phyloP scores from a whole-genome alignment of 1,140 invertebrate genomes.

The Lineus longissimus region DNA sequence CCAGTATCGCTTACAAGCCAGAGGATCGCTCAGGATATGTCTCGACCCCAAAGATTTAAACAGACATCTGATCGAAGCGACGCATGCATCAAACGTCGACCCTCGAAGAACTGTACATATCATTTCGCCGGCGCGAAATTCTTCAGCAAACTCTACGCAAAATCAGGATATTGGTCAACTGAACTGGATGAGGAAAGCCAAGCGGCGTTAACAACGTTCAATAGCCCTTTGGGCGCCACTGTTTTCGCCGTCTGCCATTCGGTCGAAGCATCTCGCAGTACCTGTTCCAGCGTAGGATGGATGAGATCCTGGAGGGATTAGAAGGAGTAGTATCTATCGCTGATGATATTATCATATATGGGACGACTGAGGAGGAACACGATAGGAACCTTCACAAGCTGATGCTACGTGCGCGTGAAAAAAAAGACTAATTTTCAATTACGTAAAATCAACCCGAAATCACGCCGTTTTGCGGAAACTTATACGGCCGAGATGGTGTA shows the following conservation, averaged over 20 bases:
- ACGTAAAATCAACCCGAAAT: slow-evolving; percentile 26
- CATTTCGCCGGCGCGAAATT: slow-evolving; percentile 10
- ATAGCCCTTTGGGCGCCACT: slow-evolving; percentile 30
- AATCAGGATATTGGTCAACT: slow-evolving; percentile 41
- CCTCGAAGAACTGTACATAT: background rate
- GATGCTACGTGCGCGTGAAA: slow-evolving; percentile 14
- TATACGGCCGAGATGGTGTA: slow-evolving; percentile 38
- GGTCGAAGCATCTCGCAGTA: slow-evolving; percentile 29
- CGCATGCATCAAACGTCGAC: slow-evolving; percentile 1
- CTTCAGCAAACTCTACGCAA: slow-evolving; percentile 32
- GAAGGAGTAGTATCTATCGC: slow-evolving; percentile 42
- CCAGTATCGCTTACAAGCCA: slow-evolving; percentile 11
- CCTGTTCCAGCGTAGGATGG: slow-evolving; percentile 42
- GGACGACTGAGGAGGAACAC: slow-evolving; percentile 23
- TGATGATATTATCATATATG: slow-evolving; percentile 49
- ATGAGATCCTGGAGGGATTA: slow-evolving; percentile 40
- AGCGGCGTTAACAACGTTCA: slow-evolving; percentile 33
- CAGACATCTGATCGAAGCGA: slow-evolving; percentile 7
- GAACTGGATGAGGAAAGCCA: slow-evolving; percentile 28
- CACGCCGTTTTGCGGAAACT: slow-evolving; percentile 48
- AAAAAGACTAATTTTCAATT: slow-evolving; percentile 24
- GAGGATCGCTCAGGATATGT: slow-evolving; percentile 22
- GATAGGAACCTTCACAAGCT: slow-evolving; percentile 22
- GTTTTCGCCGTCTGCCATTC: slow-evolving; percentile 36
- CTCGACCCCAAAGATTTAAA: slow-evolving; percentile 22